Evolutionary conservation across 2,113 vertebrate species (phyloP).

Genomic region (Miniopterus natalensis): DNA sequence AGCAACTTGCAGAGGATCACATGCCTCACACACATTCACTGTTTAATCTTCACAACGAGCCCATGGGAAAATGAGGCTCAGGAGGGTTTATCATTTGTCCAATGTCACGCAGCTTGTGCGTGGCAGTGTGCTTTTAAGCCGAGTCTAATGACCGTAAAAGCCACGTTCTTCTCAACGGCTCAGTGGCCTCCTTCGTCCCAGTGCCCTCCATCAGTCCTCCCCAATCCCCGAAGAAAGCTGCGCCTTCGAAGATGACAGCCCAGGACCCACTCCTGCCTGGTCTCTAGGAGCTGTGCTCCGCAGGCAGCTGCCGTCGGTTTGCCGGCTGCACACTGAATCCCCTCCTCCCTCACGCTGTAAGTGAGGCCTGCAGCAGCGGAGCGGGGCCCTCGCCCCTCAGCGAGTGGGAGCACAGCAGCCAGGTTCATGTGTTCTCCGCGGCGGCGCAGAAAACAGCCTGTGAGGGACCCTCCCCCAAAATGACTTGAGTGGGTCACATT

Average conservation of each 20-base stretch:
- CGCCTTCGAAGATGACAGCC: background rate
- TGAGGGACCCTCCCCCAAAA: background rate
- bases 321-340: background rate
- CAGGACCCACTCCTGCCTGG: background rate
- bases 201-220: background rate
- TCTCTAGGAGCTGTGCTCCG: background rate
- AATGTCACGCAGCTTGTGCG: background rate
- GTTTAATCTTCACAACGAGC: background rate
- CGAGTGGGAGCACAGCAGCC: background rate
- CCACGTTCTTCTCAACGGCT: background rate
- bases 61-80: background rate
- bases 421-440: background rate
- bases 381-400: background rate
- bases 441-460: background rate
- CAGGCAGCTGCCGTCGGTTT: background rate
- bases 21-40: fast-evolving
- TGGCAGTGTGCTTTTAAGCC: background rate
- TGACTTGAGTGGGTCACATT: background rate
- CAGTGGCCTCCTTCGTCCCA: background rate
- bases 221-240: background rate
- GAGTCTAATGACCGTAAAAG: background rate
- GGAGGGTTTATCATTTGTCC: background rate
- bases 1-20: fast-evolving
- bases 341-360: background rate
- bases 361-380: background rate